Evolutionary conservation across 2,888 invertebrate genomes (phyloP).

Genomic region (Didymodactylos carnosus): DNA sequence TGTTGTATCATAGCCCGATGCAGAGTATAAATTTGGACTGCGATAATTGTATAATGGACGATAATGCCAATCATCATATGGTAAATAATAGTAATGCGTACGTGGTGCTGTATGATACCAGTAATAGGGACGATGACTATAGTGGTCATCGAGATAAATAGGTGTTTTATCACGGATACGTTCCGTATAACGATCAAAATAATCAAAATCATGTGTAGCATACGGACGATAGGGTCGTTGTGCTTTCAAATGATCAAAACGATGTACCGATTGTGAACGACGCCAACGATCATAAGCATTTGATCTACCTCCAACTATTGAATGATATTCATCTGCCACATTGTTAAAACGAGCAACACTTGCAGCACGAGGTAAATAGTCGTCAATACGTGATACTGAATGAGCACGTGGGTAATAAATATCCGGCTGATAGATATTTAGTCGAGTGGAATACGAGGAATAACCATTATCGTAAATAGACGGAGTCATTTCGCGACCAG

Average conservation of each 20-base stretch:
- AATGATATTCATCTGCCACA: background rate
- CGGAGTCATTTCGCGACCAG: background rate
- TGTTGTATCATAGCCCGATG: background rate
- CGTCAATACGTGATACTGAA: too few relatives aligned
- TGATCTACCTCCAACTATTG: background rate
- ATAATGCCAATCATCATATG: background rate
- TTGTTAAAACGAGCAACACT: background rate
- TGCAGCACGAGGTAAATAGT: background rate
- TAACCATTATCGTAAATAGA: background rate
- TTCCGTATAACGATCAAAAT: background rate
- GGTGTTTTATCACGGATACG: background rate
- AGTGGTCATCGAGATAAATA: background rate
- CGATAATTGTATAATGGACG: background rate
- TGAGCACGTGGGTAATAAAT: background rate
- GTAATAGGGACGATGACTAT: background rate
- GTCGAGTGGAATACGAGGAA: background rate
- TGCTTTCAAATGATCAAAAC: background rate
- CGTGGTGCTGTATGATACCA: conserved; percentile 1
- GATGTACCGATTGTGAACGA: background rate
- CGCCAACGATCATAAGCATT: background rate
- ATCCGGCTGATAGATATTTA: background rate
- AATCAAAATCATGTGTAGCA: background rate
- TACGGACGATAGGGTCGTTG: background rate
- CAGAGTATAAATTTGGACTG: background rate
- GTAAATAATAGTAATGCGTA: background rate